Evolutionary conservation across 2,797 vertebrate species (phyloP).

Genomic region (Tachyglossus aculeatus): DNA sequence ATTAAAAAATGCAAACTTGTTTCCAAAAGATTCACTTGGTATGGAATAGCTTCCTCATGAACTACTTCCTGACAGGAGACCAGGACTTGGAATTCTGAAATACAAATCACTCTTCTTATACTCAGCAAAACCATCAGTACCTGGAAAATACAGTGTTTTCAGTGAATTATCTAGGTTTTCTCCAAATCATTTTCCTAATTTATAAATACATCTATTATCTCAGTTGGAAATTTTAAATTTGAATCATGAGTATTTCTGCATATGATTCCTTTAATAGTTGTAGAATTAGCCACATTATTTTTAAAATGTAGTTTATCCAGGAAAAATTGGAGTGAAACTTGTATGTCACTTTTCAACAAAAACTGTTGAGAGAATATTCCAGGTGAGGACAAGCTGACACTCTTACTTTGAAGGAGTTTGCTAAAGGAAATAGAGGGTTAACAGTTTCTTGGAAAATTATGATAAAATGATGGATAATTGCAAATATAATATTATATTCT

Average conservation of each 20-base stretch:
- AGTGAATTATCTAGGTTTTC: neutral
- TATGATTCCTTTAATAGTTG: too few species aligned
- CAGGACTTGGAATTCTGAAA: slow-evolving; percentile 9
- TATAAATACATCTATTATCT: neutral
- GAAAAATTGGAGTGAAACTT: neutral
- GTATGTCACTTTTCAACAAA: neutral
- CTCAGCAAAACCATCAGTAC: neutral
- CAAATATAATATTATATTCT: slow-evolving; percentile 13
- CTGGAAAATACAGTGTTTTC: too few species aligned
- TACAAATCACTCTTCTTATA: neutral
- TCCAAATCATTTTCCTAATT: slow-evolving; percentile 7
- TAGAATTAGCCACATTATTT: too few species aligned
- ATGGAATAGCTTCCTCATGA: too few species aligned
- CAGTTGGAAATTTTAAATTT: slow-evolving; percentile 1
- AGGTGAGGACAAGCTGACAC: too few species aligned
- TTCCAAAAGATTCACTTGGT: too few species aligned
- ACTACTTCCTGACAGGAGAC: too few species aligned
- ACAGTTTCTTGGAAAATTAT: neutral
- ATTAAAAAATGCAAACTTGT: too few species aligned
- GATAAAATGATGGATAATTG: too few species aligned
- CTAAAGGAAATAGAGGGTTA: neutral
- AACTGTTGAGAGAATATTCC: too few species aligned
- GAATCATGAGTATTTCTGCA: neutral
- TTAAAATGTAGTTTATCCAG: too few species aligned
- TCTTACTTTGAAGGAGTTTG: too few species aligned